A percentile compares a stretch with the other conserved stretches of the same genome.
These are phyloP conservation scores for Drosophila carrolli DNA, from an alignment of 1,140 invertebrate species.

Conservation along the genomic window DNA sequence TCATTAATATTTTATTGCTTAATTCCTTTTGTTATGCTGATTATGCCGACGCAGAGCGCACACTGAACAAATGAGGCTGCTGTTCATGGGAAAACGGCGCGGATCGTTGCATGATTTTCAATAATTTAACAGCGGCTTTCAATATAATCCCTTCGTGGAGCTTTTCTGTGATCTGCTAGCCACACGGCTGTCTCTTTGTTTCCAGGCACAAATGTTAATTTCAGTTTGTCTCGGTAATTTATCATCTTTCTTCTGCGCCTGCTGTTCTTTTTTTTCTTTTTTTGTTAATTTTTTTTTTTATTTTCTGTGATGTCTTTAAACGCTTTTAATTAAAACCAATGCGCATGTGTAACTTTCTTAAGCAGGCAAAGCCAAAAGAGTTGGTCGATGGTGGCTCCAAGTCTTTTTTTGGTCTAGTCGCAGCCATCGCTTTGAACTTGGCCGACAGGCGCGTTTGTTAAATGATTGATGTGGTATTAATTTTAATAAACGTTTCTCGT, in stretches of 20 bases:
- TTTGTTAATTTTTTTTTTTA: background rate
- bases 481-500: conserved; percentile 76
- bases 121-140: conserved; percentile 77
- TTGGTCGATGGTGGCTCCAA: conserved; percentile 1
- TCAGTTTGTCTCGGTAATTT: conserved; percentile 81
- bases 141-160: conserved; percentile 33
- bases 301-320: conserved; percentile 65
- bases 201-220: conserved; percentile 70
- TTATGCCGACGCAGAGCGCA: conserved; percentile 72
- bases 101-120: conserved; percentile 76
- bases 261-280: background rate
- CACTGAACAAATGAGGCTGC: conserved; percentile 59
- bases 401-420: conserved; percentile 39
- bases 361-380: conserved; percentile 48
- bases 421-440: conserved; percentile 73
- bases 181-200: conserved; percentile 36
- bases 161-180: conserved; percentile 42
- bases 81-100: conserved; percentile 69
- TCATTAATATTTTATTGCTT: conserved; percentile 84
- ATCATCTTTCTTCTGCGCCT: conserved; percentile 62
- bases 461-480: conserved; percentile 84
- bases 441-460: conserved; percentile 80
- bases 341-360: conserved; percentile 83
- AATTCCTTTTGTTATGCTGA: conserved; percentile 84
- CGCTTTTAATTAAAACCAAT: conserved; percentile 84